phyloP scores from a whole-genome alignment of 2,113 vertebrate species.

The Leptocoma aspasia region DNA sequence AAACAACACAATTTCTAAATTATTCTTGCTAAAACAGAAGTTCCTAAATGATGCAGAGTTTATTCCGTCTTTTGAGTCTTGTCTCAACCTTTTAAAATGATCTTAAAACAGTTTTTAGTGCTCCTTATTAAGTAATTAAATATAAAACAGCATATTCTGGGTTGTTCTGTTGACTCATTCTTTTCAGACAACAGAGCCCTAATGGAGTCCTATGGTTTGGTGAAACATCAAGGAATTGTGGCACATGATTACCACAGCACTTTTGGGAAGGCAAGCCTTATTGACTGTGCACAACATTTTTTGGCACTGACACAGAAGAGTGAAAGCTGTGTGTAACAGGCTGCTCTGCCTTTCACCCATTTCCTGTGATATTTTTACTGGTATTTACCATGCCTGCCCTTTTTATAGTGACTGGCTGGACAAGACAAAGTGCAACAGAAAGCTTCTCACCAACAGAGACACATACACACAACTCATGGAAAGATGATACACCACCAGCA shows the following conservation, averaged over 20 bases:
- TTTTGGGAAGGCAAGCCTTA: not conserved
- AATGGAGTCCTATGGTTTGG: not conserved
- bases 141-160: not conserved
- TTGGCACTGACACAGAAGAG: not conserved
- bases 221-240: not conserved
- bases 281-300: not conserved
- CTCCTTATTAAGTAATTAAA: not conserved
- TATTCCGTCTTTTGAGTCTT: not conserved
- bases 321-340: not conserved
- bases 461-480: not conserved
- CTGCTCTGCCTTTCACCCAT: not conserved
- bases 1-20: not conserved
- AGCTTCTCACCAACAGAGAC: not conserved
- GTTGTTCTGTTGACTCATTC: not conserved
- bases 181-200: not conserved
- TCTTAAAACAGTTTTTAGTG: not conserved
- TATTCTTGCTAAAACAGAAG: not conserved
- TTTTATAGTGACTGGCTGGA: not conserved
- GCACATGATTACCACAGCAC: not conserved
- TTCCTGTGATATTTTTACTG: not conserved
- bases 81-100: not conserved
- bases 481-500: not conserved
- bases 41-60: not conserved
- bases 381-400: fast-evolving
- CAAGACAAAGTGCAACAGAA: not conserved